Evolutionary conservation across 2,888 invertebrate species (phyloP), one percentile per base, ranked within the genome.

Genomic region (Hypolimnas misippus): DNA sequence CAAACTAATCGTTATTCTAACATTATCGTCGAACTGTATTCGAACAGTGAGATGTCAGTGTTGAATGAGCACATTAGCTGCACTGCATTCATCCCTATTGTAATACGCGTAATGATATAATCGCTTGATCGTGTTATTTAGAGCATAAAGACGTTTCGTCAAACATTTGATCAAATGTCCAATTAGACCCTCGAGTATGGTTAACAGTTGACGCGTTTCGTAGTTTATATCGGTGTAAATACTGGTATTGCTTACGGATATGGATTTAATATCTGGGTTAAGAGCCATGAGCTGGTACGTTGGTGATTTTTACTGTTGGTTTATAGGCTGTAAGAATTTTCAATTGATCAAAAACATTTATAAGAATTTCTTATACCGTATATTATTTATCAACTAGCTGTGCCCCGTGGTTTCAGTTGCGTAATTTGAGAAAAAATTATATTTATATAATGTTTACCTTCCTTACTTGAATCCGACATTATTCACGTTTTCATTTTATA

Each of bases 221-320:
- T 46, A 19, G 21, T 46, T 46, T 12, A 12, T 46, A 19, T 7
- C 49, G 14, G 14, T 19, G 17, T 12, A 25, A 19, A 19, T 44
- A 44, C 19, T 6, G 14, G 14, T 40, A 50, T 38, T 25, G 57
- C 46, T 38, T 10, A n/a, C 57, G 17, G 25, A 50, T 40, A 40
- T 17, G 50, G 50, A 50, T 57, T 38, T 38, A 57, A 57, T 50
- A 50, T 57, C 35, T 35, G 57, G 57, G 57, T 57, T 57, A 57
- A 57, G 57, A 35, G 57, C 44, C 7, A 16, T 14, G 40, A 38
- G 38, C 5, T 6, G 4, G n/a, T 40, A 14, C 25, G 25, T 40
- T 14, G 4, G 14, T 40, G 40, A 40, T 14, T 40, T 16, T 40
- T 40, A 16, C 40, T 7, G 40, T 40, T 40, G 16, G 16, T 14